Evolutionary conservation across 2,888 invertebrate genomes (phyloP).

Genomic region (Muschampia plurimacula): DNA sequence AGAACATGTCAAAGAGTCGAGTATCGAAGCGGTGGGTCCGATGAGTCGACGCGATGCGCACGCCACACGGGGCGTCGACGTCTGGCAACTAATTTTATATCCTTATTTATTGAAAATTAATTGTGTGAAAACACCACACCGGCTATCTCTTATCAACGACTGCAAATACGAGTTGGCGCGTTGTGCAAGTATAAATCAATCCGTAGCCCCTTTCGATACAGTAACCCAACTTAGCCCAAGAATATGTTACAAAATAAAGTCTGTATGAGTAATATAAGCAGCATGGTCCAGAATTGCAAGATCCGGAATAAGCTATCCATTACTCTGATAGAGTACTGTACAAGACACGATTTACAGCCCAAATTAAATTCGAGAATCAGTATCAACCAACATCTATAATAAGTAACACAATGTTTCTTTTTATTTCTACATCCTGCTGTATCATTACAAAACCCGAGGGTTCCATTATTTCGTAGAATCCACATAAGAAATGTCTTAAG

Average conservation of each 20-base stretch:
- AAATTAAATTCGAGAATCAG: conserved; percentile 42
- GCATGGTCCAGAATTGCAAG: conserved; percentile 16
- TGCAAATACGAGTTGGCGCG: conserved; percentile 36
- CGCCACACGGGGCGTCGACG: conserved; percentile 61
- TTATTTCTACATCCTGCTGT: conserved; percentile 45
- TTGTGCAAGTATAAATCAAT: conserved; percentile 49
- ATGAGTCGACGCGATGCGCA: conserved; percentile 57
- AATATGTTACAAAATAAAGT: conserved; percentile 34
- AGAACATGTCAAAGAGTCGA: conserved; percentile 54
- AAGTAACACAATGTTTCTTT: conserved; percentile 47
- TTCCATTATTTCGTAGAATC: conserved; percentile 67
- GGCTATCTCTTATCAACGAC: conserved; percentile 55
- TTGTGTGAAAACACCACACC: conserved; percentile 65
- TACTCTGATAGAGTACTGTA: conserved; percentile 23
- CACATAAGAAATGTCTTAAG: conserved; percentile 64
- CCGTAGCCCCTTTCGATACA: conserved; percentile 21
- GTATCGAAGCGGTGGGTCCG: conserved; percentile 65
- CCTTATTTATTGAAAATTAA: conserved; percentile 76
- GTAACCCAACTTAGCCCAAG: conserved; percentile 16
- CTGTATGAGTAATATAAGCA: conserved; percentile 32
- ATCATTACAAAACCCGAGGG: conserved; percentile 53
- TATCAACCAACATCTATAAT: conserved; percentile 48
- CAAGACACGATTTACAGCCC: conserved; percentile 38
- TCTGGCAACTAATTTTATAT: conserved; percentile 64
- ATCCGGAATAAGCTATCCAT: conserved; percentile 33